Percentiles rank a stretch among this genome's conserved stretches.
These are phyloP conservation scores for Pelecanus crispus DNA, from an alignment of 2,113 vertebrate genomes.

Conservation along the genomic window DNA sequence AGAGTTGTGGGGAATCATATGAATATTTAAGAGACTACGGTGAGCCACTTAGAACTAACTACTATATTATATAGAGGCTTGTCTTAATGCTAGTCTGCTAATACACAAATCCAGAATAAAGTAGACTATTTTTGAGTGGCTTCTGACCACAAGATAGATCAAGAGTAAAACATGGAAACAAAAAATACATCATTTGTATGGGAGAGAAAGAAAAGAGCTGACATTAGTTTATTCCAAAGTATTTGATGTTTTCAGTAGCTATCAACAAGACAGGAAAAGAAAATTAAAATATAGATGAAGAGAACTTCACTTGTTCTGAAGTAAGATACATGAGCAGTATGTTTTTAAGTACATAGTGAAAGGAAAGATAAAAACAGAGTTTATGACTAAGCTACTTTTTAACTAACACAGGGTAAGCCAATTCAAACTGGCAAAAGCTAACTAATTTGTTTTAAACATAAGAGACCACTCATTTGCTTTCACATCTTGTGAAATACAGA, in stretches of 20 bases:
- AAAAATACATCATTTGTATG: neutral
- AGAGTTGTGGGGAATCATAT: neutral
- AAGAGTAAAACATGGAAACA: neutral
- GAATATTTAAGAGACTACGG: neutral
- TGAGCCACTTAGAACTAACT: neutral
- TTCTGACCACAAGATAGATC: neutral
- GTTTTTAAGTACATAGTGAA: neutral
- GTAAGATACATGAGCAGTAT: neutral
- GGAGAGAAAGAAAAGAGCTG: neutral
- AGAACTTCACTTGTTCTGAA: neutral
- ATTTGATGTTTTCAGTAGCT: neutral
- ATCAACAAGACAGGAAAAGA: neutral
- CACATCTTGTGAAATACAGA: neutral
- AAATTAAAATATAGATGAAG: neutral
- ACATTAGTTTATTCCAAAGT: neutral
- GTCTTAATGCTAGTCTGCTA: neutral
- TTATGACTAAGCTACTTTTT: neutral
- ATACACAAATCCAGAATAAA: neutral
- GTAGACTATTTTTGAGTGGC: neutral
- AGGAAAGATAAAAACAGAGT: neutral
- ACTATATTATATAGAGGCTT: neutral
- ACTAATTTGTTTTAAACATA: neutral
- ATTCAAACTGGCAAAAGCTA: neutral
- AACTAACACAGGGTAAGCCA: neutral
- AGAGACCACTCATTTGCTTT: neutral